phyloP scores from a whole-genome alignment of 1,140 invertebrate species.

The Sarcophaga bullata region DNA sequence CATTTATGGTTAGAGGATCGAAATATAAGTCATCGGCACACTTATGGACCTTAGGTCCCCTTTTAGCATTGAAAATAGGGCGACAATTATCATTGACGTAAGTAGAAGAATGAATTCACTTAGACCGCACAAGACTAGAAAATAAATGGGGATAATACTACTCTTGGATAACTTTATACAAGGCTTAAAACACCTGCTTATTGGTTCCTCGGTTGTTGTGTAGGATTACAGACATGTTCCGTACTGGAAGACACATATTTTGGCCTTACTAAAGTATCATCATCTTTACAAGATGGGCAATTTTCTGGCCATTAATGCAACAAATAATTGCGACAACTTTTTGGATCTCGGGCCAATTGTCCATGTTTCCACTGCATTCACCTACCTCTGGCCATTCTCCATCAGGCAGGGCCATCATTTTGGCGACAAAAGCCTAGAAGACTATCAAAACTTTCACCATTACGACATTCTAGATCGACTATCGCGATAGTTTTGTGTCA shows the following conservation, averaged over 20 bases:
- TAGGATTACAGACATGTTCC: constrained; percentile 29
- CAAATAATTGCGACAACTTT: constrained; percentile 57
- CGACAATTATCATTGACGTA: constrained; percentile 28
- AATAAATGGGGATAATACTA: not conserved
- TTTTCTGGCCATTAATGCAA: constrained; percentile 61
- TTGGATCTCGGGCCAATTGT: constrained; percentile 49
- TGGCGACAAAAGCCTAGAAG: constrained; percentile 59
- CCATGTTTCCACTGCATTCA: constrained; percentile 58
- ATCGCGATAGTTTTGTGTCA: too few relatives aligned
- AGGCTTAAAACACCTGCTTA: constrained; percentile 2
- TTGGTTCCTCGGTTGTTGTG: not conserved
- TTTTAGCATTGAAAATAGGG: too few relatives aligned
- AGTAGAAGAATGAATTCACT: constrained; percentile 42
- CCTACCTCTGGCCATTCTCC: constrained; percentile 60
- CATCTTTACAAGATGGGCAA: constrained; percentile 49
- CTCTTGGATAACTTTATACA: too few relatives aligned
- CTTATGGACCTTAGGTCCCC: constrained; percentile 41
- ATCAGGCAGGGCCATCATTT: constrained; percentile 60
- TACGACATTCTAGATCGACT: constrained; percentile 52
- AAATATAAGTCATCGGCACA: constrained; percentile 44
- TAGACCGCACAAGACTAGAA: constrained; percentile 35
- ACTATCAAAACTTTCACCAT: constrained; percentile 60
- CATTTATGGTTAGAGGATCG: constrained; percentile 24
- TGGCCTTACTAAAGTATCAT: constrained; percentile 51
- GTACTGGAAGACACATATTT: constrained; percentile 31